Evolutionary conservation across 1,140 invertebrate genomes (phyloP), one percentile per base, ranked within the genome.

Genomic region (Oryctes rhinoceros): DNA sequence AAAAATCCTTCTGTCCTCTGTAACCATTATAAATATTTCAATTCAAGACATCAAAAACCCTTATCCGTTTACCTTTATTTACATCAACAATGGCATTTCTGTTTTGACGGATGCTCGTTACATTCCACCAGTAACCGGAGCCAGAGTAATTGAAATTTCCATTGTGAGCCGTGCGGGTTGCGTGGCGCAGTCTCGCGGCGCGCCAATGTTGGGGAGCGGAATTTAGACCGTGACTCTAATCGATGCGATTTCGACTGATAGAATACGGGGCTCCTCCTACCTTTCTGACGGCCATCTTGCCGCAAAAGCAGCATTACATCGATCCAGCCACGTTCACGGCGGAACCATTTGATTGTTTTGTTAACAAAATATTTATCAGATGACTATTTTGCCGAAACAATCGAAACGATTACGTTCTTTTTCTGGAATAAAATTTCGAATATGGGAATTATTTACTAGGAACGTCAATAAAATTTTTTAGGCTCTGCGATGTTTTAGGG

Each of bases 201-300:
- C 76, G 39, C 76, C 76, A 78, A 78, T 78, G 76, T 20, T 78
- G 53, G 44, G 53, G 53, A 62, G 53, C 53, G 53, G 53, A 62
- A 62, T 62, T 62, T 62, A 53, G 76, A 20, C 76, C 35, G 35
- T 24, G 76, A 24, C 76, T 53, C 39, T 47, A 78, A 78, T 78
- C 76, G 76, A 78, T 78, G 76, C 39, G 39, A 78, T 78, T 53
- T 47, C 76, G 24, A 47, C 48, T 53, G 76, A 47, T 78, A 78
- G 76, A 78, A 78, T 75, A 35, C 30, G 67, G 24, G 75, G 62
- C 81, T 81, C 81, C 81, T 80, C 81, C 81, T 81, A 53, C 78
- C 77, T 59, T 47, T 20, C 39, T 24, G 78, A 44, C 80, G 78
- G 80, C 80, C 80, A 81, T 81, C 80, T 81, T 81, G 80, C 71